Base-by-base conservation (phyloP, 1,140 invertebrate species). In the Pectinophora gossypiella region DNA sequence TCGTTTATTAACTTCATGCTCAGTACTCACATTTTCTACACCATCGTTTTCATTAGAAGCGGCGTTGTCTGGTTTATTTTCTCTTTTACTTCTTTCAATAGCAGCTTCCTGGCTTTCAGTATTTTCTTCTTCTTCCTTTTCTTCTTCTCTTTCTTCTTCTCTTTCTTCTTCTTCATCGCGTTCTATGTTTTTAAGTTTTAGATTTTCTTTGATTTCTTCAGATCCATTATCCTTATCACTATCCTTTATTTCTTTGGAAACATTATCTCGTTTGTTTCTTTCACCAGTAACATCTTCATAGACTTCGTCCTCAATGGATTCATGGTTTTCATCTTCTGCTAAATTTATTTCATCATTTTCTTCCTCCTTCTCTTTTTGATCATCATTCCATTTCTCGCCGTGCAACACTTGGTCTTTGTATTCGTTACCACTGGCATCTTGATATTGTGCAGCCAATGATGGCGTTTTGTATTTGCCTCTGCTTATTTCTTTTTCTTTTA, bases 391-490 rank as follows among this genome's bases (percentile, higher is more conserved):
- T 61, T 82, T 77, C 54, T 82, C 48, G 1, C 67, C 73, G 48
- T 86, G 68, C 21, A 68, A 21, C 4, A 66, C 16, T 56, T 83
- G 58, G 35, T 87, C 67, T 46, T 68, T 69, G 15, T 75, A 62
- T 42, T 63, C 59, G 42, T 68, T 75, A 44, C 74, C 70, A 49
- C 63, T 58, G n/a, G 55, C 74, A 54, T 86, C 81, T 56, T 78
- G 60, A 50, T 76, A 77, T 15, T 53, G 69, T 45, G 47, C 53
- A 56, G 19, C 63, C 0, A 75, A 42, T 1, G 76, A 57, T 4
- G 78, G 75, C 55, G 60, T 71, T 74, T 86, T 85, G 50, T 76
- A 86, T 68, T 83, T 81, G 16, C 84, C 87, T 35, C 54, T 64
- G 55, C 78, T 86, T 1, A 56, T 42, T 66, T 85, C 76, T 40